These are phyloP conservation scores for Bombus pascuorum DNA, from an alignment of 1,140 invertebrate genomes.

Conservation along the genomic window DNA sequence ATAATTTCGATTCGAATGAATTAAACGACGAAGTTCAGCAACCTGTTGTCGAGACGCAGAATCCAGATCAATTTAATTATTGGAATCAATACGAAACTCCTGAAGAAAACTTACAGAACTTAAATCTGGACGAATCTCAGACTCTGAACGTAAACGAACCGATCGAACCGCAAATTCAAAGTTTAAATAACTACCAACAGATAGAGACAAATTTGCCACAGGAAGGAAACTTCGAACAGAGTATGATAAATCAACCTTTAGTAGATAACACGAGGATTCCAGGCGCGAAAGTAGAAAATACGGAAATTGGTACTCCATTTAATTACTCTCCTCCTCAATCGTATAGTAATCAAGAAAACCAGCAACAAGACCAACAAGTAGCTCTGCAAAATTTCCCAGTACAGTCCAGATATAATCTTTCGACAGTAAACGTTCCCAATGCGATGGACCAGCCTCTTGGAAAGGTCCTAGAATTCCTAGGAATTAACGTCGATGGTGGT, in stretches of 20 bases:
- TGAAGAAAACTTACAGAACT: not conserved
- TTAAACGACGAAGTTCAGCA: not conserved
- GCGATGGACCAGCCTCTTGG: constrained; percentile 36
- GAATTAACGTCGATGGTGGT: constrained; percentile 1
- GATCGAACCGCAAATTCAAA: not conserved
- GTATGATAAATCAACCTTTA: not conserved
- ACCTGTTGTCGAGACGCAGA: not conserved
- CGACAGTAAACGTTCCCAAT: not conserved
- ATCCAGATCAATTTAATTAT: not conserved
- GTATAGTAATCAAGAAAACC: not conserved
- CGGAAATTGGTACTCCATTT: not conserved
- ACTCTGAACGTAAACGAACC: not conserved
- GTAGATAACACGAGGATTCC: not conserved
- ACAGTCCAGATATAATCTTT: not conserved
- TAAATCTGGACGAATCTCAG: not conserved
- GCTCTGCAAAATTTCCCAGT: not conserved
- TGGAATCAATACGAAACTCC: not conserved
- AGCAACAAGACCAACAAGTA: not conserved
- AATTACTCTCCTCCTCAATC: not conserved
- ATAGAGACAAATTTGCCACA: not conserved
- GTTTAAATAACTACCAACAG: not conserved
- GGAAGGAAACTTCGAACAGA: not conserved
- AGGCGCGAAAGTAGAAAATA: not conserved
- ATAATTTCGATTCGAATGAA: not conserved
- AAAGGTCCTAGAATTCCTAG: constrained; percentile 27